Conservation (phyloP, 2,888 invertebrate species). For the Ernsta delagoae region DNA sequence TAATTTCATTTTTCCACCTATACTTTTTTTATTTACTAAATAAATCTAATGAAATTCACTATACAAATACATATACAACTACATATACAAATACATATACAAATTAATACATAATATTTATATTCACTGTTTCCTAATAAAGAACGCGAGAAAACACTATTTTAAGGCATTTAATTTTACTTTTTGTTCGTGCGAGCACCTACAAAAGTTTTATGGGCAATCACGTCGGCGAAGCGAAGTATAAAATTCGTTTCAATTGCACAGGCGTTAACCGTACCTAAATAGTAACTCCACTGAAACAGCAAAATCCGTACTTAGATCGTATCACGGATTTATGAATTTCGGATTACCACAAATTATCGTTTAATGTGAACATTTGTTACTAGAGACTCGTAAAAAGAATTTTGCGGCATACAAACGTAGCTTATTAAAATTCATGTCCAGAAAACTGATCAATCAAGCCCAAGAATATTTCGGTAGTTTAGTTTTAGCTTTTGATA, state of each 20-base stretch:
- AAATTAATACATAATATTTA: no score
- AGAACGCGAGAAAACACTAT: neutral
- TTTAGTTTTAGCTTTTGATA: no score
- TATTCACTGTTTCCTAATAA: no score
- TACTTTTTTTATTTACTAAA: no score
- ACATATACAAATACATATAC: no score
- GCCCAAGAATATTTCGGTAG: no score
- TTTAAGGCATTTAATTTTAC: constrained; percentile 23
- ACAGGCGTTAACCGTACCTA: constrained; percentile 26
- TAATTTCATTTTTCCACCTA: no score
- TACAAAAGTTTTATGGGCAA: constrained; percentile 37
- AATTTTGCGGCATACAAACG: constrained; percentile 23
- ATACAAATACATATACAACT: no score
- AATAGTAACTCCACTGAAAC: constrained; percentile 22
- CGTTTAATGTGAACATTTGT: constrained; percentile 31
- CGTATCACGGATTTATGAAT: constrained; percentile 29
- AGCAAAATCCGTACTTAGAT: constrained; percentile 34
- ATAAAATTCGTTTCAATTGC: constrained; percentile 37
- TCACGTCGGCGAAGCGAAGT: constrained; percentile 21
- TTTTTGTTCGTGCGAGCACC: constrained; percentile 26
- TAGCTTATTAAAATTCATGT: constrained; percentile 33
- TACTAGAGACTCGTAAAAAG: constrained; percentile 20
- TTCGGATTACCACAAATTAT: constrained; percentile 33
- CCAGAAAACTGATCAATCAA: constrained; percentile 44
- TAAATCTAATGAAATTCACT: no score